Evolutionary conservation across 2,888 invertebrate genomes (phyloP).

Genomic region (Drosophila seclusa): DNA sequence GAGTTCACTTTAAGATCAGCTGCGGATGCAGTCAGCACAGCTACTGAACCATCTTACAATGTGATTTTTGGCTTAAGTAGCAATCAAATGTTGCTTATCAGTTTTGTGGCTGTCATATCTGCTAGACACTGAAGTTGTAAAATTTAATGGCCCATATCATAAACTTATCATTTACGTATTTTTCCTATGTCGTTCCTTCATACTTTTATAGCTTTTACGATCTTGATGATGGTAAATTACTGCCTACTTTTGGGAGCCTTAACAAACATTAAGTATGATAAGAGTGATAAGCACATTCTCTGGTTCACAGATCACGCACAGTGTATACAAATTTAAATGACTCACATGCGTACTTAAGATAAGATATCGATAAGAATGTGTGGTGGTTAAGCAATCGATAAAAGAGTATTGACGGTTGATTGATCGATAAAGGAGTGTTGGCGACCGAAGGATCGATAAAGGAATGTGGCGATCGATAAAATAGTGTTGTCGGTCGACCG

Average conservation of each 20-base stretch:
- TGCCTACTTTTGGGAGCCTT: constrained; percentile 18
- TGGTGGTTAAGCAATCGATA: not conserved
- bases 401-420: not conserved
- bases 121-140: constrained; percentile 38
- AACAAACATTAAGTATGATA: not conserved
- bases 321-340: not conserved
- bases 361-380: not conserved
- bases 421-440: not conserved
- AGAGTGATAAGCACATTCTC: constrained; percentile 2
- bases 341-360: not conserved
- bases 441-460: not conserved
- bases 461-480: not conserved
- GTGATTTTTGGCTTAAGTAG: constrained; percentile 49
- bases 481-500: not conserved
- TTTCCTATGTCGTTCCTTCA: constrained; percentile 1
- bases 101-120: constrained; percentile 38
- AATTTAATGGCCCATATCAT: constrained; percentile 30
- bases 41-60: constrained; percentile 13
- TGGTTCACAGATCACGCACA: not conserved
- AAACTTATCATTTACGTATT: constrained; percentile 32
- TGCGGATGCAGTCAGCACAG: constrained; percentile 43
- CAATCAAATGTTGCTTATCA: constrained; percentile 47
- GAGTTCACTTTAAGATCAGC: not conserved
- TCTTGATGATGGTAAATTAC: too few relatives aligned
- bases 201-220: not conserved